Base-by-base conservation (phyloP, 1,140 invertebrate species). In the Solenopsis invicta region DNA sequence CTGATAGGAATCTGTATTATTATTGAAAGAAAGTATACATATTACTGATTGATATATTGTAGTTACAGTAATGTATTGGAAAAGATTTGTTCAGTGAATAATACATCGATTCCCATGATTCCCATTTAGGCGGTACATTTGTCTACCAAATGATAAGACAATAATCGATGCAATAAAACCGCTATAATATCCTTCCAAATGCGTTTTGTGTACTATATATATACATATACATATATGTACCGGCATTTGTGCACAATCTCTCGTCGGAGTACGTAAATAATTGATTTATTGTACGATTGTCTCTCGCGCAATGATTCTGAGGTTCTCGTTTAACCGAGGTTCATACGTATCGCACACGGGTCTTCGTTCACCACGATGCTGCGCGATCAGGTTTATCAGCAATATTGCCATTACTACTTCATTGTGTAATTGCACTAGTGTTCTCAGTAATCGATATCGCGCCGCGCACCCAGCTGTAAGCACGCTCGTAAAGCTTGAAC, bases 401-500 rank as follows among this genome's bases (percentile, higher is more conserved):
- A 77, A 90, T 89, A 93, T 93, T 92, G 87, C 85, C 89, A 92
- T 93, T 92, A 89, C 84, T 90, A 92, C 88, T 92, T 88, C 88
- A 92, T 93, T 92, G 93, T 92, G 90, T 89, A 91, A 91, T 90
- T 92, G 89, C 91, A 87, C 85, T 84, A 87, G 86, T 88, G 88
- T 93, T 92, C 88, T 67, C 85, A 85, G 92, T 91, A 91, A 90
- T 88, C 87, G 92, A 92, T 93, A 93, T 92, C 92, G 88, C 78
- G 41, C 52, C 82, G 69, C 87, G 64, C 76, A 85, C 72, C 91
- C 89, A 88, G 88, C 88, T 90, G 88, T 86, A 86, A 84, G 84
- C 64, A 80, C 87, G 87, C 92, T 93, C 92, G 92, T 88, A 90
- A 91, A 87, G 89, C 90, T 89, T 93, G 93, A 93, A 93, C 92